These are phyloP conservation scores for Rhadinocentrus ornatus DNA, from an alignment of 2,797 vertebrate species.

Conservation along the genomic window DNA sequence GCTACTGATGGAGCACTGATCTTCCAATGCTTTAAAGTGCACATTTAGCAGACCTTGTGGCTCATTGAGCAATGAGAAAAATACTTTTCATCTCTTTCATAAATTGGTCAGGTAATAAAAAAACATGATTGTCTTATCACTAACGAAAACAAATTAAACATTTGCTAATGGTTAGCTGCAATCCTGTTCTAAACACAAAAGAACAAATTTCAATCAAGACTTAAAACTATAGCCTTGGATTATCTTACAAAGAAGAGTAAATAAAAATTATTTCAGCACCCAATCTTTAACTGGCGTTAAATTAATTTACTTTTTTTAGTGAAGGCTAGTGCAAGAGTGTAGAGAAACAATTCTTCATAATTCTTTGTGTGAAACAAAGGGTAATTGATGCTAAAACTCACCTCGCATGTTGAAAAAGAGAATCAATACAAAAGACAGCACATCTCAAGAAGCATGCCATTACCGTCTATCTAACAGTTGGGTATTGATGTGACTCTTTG, in stretches of 20 bases:
- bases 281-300: conserved; percentile 14
- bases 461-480: conserved; percentile 54
- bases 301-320: conserved; percentile 22
- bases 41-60: no score
- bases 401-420: conserved; percentile 55
- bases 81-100: not conserved
- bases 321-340: not conserved
- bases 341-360: conserved; percentile 44
- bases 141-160: not conserved
- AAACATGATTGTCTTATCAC: not conserved
- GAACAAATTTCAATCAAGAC: not conserved
- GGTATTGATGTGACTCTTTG: conserved; percentile 73
- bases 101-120: not conserved
- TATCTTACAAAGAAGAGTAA: not conserved
- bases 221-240: no score
- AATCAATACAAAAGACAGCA: conserved; percentile 63
- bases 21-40: no score
- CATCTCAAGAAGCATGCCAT: conserved; percentile 52
- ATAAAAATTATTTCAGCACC: not conserved
- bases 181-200: not conserved
- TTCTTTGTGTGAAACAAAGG: conserved; percentile 61
- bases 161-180: not conserved
- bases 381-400: conserved; percentile 65
- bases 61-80: not conserved
- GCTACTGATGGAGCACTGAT: no score